phyloP scores from a whole-genome alignment of 2,888 invertebrate species.

The Cephus pygmeus region DNA sequence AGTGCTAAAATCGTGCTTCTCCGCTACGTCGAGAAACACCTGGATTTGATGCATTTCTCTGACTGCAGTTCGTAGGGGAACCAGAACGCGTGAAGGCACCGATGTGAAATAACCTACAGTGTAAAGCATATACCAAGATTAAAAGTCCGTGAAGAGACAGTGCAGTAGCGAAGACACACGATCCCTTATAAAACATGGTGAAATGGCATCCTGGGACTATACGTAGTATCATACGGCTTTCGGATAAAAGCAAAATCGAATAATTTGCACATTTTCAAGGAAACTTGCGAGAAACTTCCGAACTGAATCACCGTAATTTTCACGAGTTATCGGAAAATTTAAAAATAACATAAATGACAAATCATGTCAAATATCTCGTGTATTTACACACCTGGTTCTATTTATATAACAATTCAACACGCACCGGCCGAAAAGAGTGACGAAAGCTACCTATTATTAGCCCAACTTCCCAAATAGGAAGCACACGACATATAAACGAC shows the following conservation, averaged over 20 bases:
- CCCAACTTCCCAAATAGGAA: not conserved
- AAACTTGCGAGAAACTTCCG: not conserved
- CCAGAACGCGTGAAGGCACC: not conserved
- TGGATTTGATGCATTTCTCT: not conserved
- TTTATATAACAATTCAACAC: not conserved
- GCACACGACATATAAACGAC: not conserved
- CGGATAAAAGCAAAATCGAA: not conserved
- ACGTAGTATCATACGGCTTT: not conserved
- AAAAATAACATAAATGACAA: too few species aligned
- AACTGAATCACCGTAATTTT: not conserved
- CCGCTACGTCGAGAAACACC: not conserved
- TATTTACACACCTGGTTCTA: not conserved
- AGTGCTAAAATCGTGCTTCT: not conserved
- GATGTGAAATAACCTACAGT: not conserved
- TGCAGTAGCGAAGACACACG: constrained; percentile 42
- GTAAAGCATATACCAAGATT: not conserved
- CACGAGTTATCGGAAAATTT: too few species aligned
- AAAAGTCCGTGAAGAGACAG: not conserved
- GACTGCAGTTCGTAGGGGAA: not conserved
- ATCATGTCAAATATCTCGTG: too few species aligned
- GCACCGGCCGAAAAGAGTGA: not conserved
- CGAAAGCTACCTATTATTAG: not conserved
- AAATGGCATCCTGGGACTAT: constrained; percentile 32
- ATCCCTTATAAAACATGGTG: constrained; percentile 38
- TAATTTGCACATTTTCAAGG: not conserved